phyloP scores from a whole-genome alignment of 1,140 invertebrate species.

The Eupristina koningsbergeri region DNA sequence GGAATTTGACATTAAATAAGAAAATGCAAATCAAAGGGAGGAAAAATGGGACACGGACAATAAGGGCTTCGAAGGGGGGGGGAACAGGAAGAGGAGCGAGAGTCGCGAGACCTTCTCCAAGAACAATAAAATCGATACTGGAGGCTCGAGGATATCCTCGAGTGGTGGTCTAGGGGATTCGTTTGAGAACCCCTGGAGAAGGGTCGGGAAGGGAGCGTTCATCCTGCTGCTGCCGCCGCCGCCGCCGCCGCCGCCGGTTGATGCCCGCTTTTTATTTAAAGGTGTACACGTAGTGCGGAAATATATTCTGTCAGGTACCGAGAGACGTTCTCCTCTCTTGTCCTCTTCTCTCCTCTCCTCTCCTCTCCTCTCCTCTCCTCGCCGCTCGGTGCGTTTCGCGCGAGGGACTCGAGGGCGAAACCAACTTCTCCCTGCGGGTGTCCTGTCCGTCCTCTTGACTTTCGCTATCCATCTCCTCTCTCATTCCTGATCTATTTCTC shows the following conservation, averaged over 20 bases:
- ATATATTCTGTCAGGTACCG: constrained; percentile 36
- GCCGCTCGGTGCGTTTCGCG: not conserved
- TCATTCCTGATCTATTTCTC: not conserved
- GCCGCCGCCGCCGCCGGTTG: constrained; percentile 10
- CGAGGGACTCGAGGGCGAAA: not conserved
- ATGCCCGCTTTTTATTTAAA: constrained; percentile 46
- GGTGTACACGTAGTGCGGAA: not conserved
- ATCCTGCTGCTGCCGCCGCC: not conserved
- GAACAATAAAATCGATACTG: constrained; percentile 46
- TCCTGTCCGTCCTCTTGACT: not conserved
- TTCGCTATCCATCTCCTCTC: not conserved
- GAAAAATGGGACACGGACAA: not conserved
- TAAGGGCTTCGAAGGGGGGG: not conserved
- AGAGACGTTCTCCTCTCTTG: constrained; percentile 3
- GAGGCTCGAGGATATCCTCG: not conserved
- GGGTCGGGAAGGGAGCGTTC: constrained; percentile 23
- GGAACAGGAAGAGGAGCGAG: constrained; percentile 17
- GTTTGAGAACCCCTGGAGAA: constrained; percentile 45
- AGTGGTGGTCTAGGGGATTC: not conserved
- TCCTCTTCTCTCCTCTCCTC: not conserved
- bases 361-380: not conserved
- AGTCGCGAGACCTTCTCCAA: not conserved
- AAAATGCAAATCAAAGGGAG: not conserved
- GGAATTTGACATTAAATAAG: not conserved
- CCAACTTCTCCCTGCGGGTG: not conserved